Evolutionary conservation across 2,113 vertebrate species (phyloP), one percentile per base, ranked within the genome.

Genomic region (Syngnathus typhle): DNA sequence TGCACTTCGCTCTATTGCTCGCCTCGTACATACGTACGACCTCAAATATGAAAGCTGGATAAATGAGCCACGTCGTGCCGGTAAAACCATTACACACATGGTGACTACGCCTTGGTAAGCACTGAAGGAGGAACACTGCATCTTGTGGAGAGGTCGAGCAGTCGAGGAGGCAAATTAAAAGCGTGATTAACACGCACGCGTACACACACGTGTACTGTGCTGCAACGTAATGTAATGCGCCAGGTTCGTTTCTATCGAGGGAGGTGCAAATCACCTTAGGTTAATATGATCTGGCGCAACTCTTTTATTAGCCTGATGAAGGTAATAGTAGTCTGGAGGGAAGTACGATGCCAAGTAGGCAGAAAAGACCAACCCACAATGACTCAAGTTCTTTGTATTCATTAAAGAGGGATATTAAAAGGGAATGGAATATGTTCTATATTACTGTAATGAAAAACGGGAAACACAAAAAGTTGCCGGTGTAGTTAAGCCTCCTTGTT

Each of bases 81-180:
- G 15, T 51, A 10, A 21, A 65, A 63, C 23, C 12, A 49, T 15
- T 37, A 18, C 36, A 62, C 49, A 41, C 59, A 47, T 19, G 1
- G 27, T 43, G 7, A 79, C 10, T 37, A 11, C 12, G 13, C 23
- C 23, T 32, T 36, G 8, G 7, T 18, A 55, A 67, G 43, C 39
- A 43, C 56, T 1, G 66, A 54, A 64, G 64, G 72, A 65, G 70
- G 41, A 77, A 78, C 72, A n/a, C 41, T 59, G 74, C 51, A 60
- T 77, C 71, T 75, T 77, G 72, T 67, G 69, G 56, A 84, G 81
- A 81, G 88, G 85, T 89, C 88, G 83, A 43, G 1, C 44, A 79
- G 85, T 88, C 81, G 81, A 73, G 71, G 71, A 81, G 87, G 84
- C 72, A 84, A 88, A 86, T 89, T 89, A 89, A 86, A 83, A 85